Base-by-base conservation (phyloP, 1,140 invertebrate genomes). In the Apis laboriosa region DNA sequence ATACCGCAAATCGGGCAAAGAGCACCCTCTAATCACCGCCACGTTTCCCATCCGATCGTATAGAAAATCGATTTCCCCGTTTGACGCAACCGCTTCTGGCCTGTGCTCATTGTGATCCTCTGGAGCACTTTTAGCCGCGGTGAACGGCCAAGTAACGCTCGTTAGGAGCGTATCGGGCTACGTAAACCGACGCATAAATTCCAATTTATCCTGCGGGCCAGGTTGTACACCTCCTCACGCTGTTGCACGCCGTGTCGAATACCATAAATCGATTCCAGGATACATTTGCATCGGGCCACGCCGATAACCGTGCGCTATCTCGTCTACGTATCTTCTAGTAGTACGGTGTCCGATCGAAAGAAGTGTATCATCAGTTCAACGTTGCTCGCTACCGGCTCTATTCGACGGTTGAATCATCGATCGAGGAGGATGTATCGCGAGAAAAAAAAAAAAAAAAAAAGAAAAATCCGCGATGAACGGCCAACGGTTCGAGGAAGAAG, bases 221-320 rank as follows among this genome's bases (percentile, higher is more conserved):
- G 24, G 7, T n/a, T 13, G 67, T 49, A n/a, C 51, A 43, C 9
- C 19, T 12, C 21, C 34, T 61, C 70, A 64, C 78, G 60, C 15
- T 80, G 71, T 74, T 75, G 60, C 55, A 24, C 60, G 24, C 60
- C 71, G 78, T 66, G 71, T 80, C 60, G 78, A 80, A 66, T 56
- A 55, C 72, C 78, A 80, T 80, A 80, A 80, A 80, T 80, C 71
- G 78, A 80, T 80, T 80, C 51, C 70, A 72, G 78, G 70, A 72
- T 64, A 51, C 71, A 75, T 75, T 74, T 66, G 53, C 77, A 75
- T 64, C 71, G 49, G 70, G 17, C 19, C 71, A 28, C 51, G 17
- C 19, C 60, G 71, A 80, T 80, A 75, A 21, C 51, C 12, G 17
- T 43, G 7, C 34, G 78, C 51, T 75, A 80, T 80, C 78, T 28